These are phyloP conservation scores for Augochlora pura DNA, from an alignment of 1,140 invertebrate species.

Conservation along the genomic window DNA sequence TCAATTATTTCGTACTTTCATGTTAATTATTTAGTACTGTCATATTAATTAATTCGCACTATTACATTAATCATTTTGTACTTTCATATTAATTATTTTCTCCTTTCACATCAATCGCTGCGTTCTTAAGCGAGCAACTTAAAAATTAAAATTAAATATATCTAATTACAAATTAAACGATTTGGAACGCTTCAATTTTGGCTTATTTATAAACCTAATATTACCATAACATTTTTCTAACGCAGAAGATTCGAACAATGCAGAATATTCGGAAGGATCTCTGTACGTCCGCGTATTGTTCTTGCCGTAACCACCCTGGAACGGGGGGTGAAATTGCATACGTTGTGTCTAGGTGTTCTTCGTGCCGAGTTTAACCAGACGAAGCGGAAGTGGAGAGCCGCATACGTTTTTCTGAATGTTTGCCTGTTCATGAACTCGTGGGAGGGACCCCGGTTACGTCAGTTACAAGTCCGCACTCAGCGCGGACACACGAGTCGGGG, in stretches of 20 bases:
- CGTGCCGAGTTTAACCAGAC: neutral
- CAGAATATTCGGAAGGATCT: neutral
- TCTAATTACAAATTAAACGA: too few species aligned
- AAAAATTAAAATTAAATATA: too few species aligned
- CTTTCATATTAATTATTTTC: too few species aligned
- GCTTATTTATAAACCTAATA: too few species aligned
- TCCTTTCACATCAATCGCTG: too few species aligned
- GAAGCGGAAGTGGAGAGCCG: neutral
- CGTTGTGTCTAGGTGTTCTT: neutral
- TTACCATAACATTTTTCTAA: too few species aligned
- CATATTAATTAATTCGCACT: too few species aligned
- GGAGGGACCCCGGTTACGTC: conserved; percentile 13
- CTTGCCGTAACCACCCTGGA: neutral
- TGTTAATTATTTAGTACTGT: too few species aligned
- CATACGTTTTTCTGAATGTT: neutral
- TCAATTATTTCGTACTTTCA: too few species aligned
- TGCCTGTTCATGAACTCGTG: neutral
- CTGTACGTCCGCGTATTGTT: neutral
- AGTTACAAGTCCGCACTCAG: conserved; percentile 30
- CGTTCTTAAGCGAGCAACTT: too few species aligned
- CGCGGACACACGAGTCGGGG: conserved; percentile 2
- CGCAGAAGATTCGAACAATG: neutral
- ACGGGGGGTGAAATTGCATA: neutral
- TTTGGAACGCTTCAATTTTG: too few species aligned
- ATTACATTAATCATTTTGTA: too few species aligned